A percentile compares a stretch with the other conserved stretches of the same genome.
phyloP scores from a whole-genome alignment of 1,140 invertebrate species.

The Bombus haemorrhoidalis region DNA sequence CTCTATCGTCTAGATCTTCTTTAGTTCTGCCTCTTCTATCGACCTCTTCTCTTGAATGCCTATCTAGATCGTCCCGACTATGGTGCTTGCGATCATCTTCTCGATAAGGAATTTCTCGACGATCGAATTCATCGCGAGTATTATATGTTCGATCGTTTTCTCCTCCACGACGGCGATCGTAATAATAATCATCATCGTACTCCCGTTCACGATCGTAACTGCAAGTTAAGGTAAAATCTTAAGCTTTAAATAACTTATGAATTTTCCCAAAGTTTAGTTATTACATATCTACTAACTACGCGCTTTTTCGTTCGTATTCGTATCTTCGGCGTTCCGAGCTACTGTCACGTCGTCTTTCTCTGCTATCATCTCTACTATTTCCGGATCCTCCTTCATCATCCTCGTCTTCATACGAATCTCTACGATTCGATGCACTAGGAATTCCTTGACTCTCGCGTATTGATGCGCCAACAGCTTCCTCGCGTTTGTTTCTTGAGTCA shows the following conservation, averaged over 20 bases:
- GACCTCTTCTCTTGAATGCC: slow-evolving; percentile 72
- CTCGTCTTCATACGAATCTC: slow-evolving; percentile 78
- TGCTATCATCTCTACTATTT: slow-evolving; percentile 78
- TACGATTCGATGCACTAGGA: slow-evolving; percentile 71
- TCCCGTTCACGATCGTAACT: slow-evolving; percentile 78
- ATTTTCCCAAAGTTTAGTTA: not conserved
- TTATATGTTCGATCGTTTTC: slow-evolving; percentile 78
- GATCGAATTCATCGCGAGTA: slow-evolving; percentile 78
- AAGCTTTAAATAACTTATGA: not conserved
- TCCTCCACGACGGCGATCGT: slow-evolving; percentile 79
- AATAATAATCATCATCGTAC: slow-evolving; percentile 82
- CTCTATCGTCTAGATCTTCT: slow-evolving; percentile 79
- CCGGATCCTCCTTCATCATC: slow-evolving; percentile 79
- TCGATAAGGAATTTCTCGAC: slow-evolving; percentile 74
- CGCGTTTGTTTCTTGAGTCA: slow-evolving; percentile 76
- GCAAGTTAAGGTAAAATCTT: slow-evolving; percentile 34
- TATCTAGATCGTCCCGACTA: slow-evolving; percentile 77
- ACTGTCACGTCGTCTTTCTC: slow-evolving; percentile 76
- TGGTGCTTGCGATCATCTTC: slow-evolving; percentile 76
- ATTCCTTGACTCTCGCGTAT: slow-evolving; percentile 71
- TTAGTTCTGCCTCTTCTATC: slow-evolving; percentile 73
- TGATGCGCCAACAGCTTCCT: slow-evolving; percentile 80
- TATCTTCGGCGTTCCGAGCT: slow-evolving; percentile 76
- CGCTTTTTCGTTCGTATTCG: slow-evolving; percentile 76
- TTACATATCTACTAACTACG: slow-evolving; percentile 71